Conservation (phyloP, 2,113 vertebrate genomes). For the Caretta caretta region DNA sequence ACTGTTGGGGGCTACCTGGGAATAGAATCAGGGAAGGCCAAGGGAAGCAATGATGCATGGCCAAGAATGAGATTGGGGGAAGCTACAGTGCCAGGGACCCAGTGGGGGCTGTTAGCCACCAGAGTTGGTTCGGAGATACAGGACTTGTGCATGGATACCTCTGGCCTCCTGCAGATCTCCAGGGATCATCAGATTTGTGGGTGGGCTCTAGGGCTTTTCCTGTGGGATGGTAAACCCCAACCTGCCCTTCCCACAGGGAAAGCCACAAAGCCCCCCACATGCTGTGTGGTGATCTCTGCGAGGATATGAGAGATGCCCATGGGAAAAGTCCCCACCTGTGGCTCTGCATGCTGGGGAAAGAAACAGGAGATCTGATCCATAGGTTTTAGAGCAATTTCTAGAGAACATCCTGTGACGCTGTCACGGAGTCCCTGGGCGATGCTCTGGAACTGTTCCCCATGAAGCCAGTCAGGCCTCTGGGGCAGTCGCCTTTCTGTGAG, state of each 20-base stretch:
- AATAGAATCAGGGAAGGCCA: neutral
- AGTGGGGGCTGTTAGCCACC: neutral
- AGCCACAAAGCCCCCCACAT: neutral
- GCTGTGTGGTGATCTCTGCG: neutral
- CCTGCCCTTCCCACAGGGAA: neutral
- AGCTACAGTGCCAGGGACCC: neutral
- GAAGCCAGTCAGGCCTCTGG: too few relatives aligned
- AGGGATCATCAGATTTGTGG: too few relatives aligned
- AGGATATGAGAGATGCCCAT: neutral
- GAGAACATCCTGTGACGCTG: neutral
- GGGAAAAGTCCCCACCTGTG: fast-evolving
- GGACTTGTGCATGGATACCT: neutral
- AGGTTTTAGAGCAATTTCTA: neutral
- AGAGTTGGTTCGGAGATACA: neutral
- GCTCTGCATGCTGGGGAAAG: neutral
- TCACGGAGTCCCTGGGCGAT: too few relatives aligned
- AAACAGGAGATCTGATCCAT: neutral
- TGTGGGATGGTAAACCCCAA: neutral
- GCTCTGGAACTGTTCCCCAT: too few relatives aligned
- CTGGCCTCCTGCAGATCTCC: neutral
- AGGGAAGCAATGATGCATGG: too few relatives aligned
- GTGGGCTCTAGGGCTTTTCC: neutral
- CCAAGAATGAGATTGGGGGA: neutral
- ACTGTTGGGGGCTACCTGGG: neutral
- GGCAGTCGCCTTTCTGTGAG: too few relatives aligned